Conservation (phyloP, 2,888 invertebrate species). For the Serrognathus titanus region DNA sequence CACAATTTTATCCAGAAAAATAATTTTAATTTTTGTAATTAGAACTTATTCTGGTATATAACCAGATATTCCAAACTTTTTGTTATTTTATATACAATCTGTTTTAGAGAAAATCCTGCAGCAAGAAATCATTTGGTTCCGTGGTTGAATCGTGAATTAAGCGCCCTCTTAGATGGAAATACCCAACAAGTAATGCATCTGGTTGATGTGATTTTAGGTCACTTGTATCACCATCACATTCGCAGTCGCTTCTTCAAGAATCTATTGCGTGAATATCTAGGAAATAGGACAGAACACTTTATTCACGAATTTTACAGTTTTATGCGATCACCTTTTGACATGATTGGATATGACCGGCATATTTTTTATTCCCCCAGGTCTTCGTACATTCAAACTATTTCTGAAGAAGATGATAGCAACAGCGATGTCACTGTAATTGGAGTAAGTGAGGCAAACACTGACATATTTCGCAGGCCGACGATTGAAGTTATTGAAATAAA, state of each 20-base stretch:
- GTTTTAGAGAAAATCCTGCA: slow-evolving; percentile 70
- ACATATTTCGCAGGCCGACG: slow-evolving; percentile 25
- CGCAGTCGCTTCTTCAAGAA: slow-evolving; percentile 68
- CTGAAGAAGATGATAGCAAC: slow-evolving; percentile 34
- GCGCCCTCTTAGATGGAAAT: slow-evolving; percentile 67
- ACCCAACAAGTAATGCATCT: slow-evolving; percentile 60
- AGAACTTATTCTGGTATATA: too few species aligned
- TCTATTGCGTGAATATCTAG: slow-evolving; percentile 65
- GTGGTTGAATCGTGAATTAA: slow-evolving; percentile 85
- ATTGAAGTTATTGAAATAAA: slow-evolving; percentile 32
- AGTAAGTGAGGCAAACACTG: slow-evolving; percentile 15
- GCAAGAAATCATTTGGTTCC: slow-evolving; percentile 79
- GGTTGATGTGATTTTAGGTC: slow-evolving; percentile 66
- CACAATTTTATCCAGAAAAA: too few species aligned
- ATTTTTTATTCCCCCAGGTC: slow-evolving; percentile 59
- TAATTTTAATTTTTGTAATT: too few species aligned
- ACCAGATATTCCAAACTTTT: too few species aligned
- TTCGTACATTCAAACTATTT: slow-evolving; percentile 19
- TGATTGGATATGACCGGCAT: slow-evolving; percentile 76
- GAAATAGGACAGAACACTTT: slow-evolving; percentile 76
- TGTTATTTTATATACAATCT: too few species aligned
- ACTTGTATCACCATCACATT: slow-evolving; percentile 65
- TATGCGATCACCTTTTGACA: slow-evolving; percentile 82
- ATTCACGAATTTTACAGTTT: slow-evolving; percentile 85
- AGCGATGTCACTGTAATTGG: slow-evolving; percentile 40